A percentile compares a stretch with the other conserved stretches of the same genome.
These are phyloP conservation scores for Ophion slaviceki DNA, from an alignment of 2,888 invertebrate species.

Conservation along the genomic window DNA sequence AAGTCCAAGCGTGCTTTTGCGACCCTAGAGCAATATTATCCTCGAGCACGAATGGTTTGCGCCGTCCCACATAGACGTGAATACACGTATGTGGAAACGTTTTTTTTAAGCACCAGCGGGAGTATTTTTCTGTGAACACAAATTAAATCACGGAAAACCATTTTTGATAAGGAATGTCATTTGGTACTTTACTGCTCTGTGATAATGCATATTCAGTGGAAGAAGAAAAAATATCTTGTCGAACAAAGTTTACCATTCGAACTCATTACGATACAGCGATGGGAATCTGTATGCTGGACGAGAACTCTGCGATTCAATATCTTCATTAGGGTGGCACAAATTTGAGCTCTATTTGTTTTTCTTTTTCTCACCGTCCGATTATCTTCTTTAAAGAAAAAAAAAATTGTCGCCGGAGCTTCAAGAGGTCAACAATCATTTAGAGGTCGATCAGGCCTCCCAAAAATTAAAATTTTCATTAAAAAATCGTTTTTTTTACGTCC, in stretches of 20 bases:
- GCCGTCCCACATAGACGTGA: constrained; percentile 25
- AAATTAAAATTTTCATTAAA: no score
- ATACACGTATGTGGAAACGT: constrained; percentile 29
- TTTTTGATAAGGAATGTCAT: constrained; percentile 21
- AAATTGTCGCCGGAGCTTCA: no score
- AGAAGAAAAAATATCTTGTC: not conserved
- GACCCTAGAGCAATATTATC: constrained; percentile 56
- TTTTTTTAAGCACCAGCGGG: constrained; percentile 38
- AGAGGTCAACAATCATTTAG: no score
- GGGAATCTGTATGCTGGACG: not conserved
- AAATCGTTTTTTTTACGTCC: no score
- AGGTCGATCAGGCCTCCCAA: no score
- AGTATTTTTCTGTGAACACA: not conserved
- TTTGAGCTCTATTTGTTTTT: no score
- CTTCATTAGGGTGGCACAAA: no score
- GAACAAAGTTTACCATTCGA: not conserved
- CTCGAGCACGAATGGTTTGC: constrained; percentile 56
- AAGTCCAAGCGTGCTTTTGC: constrained; percentile 38
- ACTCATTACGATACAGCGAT: not conserved
- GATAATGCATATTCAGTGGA: not conserved
- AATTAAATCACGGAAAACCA: constrained; percentile 21
- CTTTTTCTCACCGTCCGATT: no score
- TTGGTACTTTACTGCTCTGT: constrained; percentile 2
- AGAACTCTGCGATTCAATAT: no score
- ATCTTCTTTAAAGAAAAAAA: no score